Evolutionary conservation across 2,888 invertebrate genomes (phyloP).

Genomic region (Nemurella pictetii): DNA sequence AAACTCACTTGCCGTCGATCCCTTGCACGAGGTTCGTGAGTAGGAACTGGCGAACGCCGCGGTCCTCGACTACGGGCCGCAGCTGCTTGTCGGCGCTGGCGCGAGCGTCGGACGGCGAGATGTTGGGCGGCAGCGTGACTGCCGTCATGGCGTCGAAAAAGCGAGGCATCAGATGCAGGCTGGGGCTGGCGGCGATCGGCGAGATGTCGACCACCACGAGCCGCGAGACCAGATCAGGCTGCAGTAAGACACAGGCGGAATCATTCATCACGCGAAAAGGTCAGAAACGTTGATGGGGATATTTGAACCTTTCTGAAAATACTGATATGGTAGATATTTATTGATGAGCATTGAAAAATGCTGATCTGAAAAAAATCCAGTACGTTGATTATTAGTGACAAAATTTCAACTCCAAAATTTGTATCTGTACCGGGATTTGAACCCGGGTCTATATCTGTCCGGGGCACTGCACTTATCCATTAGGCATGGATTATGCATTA

Average conservation of each 20-base stretch:
- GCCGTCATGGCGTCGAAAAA: constrained; percentile 69
- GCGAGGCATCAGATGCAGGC: constrained; percentile 62
- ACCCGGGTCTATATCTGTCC: too few relatives aligned
- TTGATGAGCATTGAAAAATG: too few relatives aligned
- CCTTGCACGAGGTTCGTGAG: constrained; percentile 81
- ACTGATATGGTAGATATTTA: too few relatives aligned
- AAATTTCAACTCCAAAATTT: too few relatives aligned
- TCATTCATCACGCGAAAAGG: constrained; percentile 44
- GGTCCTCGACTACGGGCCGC: constrained; percentile 54
- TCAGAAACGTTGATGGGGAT: too few relatives aligned
- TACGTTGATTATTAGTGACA: too few relatives aligned
- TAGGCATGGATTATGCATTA: too few relatives aligned
- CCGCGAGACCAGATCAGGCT: constrained; percentile 66
- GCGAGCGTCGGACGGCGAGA: constrained; percentile 71
- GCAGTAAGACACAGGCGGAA: too few relatives aligned
- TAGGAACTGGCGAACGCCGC: constrained; percentile 66
- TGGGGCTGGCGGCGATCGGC: constrained; percentile 65
- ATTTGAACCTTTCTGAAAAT: too few relatives aligned
- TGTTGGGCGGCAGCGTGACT: constrained; percentile 62
- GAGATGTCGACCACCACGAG: constrained; percentile 73
- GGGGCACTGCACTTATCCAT: too few relatives aligned
- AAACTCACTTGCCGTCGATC: constrained; percentile 55
- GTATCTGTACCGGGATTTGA: too few relatives aligned
- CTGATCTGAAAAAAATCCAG: too few relatives aligned
- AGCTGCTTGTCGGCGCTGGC: constrained; percentile 68